Conservation (phyloP, 1,140 invertebrate genomes). For the Chymomyza costata region DNA sequence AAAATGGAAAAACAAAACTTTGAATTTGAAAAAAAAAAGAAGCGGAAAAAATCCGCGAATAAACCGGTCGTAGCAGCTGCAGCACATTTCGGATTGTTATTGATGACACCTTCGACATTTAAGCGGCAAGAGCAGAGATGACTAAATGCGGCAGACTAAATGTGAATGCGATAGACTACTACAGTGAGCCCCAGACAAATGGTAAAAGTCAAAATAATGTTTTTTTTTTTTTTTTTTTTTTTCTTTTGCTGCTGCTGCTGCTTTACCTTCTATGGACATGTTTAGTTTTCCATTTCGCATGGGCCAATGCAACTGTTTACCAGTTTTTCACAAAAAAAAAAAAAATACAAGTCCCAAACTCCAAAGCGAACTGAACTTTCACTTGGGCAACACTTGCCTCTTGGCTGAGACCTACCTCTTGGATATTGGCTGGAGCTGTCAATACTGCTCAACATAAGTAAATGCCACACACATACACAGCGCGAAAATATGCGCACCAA, state of each 20-base stretch:
- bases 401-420: too few species aligned
- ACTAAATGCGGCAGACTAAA: constrained; percentile 47
- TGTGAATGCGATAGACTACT: constrained; percentile 7
- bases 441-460: too few species aligned
- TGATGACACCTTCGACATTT: constrained; percentile 73
- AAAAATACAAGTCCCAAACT: constrained; percentile 5
- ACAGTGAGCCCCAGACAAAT: constrained; percentile 29
- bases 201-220: constrained; percentile 69
- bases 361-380: constrained; percentile 50
- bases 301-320: constrained; percentile 33
- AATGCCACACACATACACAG: constrained; percentile 30
- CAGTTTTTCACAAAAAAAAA: constrained; percentile 44
- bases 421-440: constrained; percentile 20
- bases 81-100: constrained; percentile 41
- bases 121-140: constrained; percentile 38
- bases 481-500: neutral
- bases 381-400: constrained; percentile 62
- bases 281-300: constrained; percentile 66
- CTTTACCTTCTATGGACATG: constrained; percentile 54
- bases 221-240: constrained; percentile 40
- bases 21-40: constrained; percentile 21
- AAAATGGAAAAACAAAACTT: constrained; percentile 34
- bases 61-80: constrained; percentile 44
- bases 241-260: constrained; percentile 29
- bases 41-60: constrained; percentile 9